These are phyloP conservation scores for Percopsis transmontana DNA, from an alignment of 2,113 vertebrate genomes.

Conservation along the genomic window DNA sequence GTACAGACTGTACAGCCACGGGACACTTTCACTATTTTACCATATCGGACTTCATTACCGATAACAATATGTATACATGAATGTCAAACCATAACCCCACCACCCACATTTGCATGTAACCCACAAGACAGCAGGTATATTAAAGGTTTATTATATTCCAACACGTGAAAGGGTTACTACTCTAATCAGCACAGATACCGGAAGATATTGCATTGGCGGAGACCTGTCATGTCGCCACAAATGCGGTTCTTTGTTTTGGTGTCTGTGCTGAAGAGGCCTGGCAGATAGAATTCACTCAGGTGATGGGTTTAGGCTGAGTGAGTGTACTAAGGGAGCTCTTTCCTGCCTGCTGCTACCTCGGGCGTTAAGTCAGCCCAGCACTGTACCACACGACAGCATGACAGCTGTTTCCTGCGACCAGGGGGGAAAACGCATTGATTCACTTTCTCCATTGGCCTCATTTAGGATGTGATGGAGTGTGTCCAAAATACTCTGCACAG, in stretches of 20 bases:
- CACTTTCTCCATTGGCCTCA: constrained; percentile 61
- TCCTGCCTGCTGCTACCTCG: constrained; percentile 41
- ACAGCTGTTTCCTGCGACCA: constrained; percentile 69
- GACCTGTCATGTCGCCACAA: constrained; percentile 28
- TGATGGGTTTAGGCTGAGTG: constrained; percentile 52
- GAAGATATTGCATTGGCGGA: constrained; percentile 36
- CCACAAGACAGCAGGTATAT: neutral
- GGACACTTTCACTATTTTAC: constrained; percentile 6
- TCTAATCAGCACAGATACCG: constrained; percentile 51
- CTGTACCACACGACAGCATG: constrained; percentile 56
- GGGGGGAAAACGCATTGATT: constrained; percentile 62
- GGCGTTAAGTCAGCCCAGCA: constrained; percentile 53
- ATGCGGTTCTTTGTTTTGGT: constrained; percentile 55
- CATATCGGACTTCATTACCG: constrained; percentile 15
- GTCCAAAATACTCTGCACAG: constrained; percentile 50
- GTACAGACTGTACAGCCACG: constrained; percentile 19
- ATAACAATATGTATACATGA: constrained; percentile 19
- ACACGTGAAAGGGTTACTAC: constrained; percentile 27
- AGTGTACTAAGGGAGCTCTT: constrained; percentile 25
- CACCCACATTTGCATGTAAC: constrained; percentile 14
- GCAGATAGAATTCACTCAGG: constrained; percentile 58
- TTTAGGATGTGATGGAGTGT: constrained; percentile 68
- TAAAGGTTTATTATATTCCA: constrained; percentile 39
- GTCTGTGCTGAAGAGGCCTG: constrained; percentile 44
- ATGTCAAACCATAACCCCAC: constrained; percentile 17